Evolutionary conservation across 2,113 vertebrate genomes (phyloP).

Genomic region (Ranitomeya variabilis): DNA sequence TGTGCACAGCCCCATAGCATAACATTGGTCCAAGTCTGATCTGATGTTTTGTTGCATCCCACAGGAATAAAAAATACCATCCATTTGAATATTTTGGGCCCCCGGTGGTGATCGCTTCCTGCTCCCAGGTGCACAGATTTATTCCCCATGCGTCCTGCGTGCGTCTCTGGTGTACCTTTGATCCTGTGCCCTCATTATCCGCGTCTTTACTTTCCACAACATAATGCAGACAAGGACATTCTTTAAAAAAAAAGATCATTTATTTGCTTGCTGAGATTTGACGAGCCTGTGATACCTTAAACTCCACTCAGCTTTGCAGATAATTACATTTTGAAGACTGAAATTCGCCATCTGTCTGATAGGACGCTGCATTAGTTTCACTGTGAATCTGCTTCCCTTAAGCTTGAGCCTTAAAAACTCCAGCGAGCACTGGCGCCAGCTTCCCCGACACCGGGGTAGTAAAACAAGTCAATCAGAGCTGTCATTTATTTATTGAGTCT

Average conservation of each 20-base stretch:
- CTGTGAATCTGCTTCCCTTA: slow-evolving; percentile 50
- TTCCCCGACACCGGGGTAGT: not conserved
- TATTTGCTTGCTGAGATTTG: slow-evolving; percentile 47
- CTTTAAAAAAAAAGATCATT: slow-evolving; percentile 5
- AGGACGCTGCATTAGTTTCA: slow-evolving; percentile 55
- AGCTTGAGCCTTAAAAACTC: slow-evolving; percentile 59
- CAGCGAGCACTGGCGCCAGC: not conserved
- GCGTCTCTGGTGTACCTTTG: too few species aligned
- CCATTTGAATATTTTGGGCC: too few species aligned
- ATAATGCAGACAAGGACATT: not conserved
- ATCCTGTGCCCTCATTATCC: too few species aligned
- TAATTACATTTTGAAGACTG: slow-evolving; percentile 65
- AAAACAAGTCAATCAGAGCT: slow-evolving; percentile 38
- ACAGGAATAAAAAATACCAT: too few species aligned
- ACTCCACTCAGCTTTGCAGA: slow-evolving; percentile 60
- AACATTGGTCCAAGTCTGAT: too few species aligned
- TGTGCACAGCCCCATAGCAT: too few species aligned
- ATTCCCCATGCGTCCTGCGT: too few species aligned
- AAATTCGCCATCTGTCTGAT: slow-evolving; percentile 66
- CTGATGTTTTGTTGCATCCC: too few species aligned
- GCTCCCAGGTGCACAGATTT: too few species aligned
- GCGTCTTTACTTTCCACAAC: not conserved
- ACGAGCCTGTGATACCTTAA: slow-evolving; percentile 53
- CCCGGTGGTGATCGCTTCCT: too few species aligned
- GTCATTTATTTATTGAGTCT: slow-evolving; percentile 54